phyloP scores from a whole-genome alignment of 2,888 invertebrate species.

The Thecophora atra region DNA sequence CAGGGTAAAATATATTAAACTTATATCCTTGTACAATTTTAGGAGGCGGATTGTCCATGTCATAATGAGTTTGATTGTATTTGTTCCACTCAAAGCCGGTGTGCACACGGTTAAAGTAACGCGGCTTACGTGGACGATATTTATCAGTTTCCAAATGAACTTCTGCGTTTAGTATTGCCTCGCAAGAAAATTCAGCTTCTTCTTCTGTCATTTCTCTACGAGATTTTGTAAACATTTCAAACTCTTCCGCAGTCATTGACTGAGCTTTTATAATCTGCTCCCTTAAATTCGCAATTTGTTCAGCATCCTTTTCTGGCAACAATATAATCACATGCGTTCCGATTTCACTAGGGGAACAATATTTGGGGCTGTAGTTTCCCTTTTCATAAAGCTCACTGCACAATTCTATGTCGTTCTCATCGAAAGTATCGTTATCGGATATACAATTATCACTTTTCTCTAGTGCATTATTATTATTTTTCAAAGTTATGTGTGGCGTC shows the following conservation, averaged over 20 bases:
- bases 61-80: constrained; percentile 99
- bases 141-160: constrained; percentile 92
- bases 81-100: constrained; percentile 99
- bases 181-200: constrained; percentile 91
- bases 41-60: constrained; percentile 99
- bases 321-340: constrained; percentile 76
- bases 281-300: constrained; percentile 78
- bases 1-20: constrained; percentile 99
- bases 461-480: not conserved
- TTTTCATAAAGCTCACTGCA: constrained; percentile 76
- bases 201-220: constrained; percentile 85
- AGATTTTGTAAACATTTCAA: constrained; percentile 81
- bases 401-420: constrained; percentile 56
- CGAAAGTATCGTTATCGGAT: constrained; percentile 49
- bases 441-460: not conserved
- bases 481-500: constrained; percentile 32
- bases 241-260: constrained; percentile 67
- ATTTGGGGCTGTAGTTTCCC: constrained; percentile 87
- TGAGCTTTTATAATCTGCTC: constrained; percentile 67
- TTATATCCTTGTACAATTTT: constrained; percentile 99
- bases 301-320: constrained; percentile 79
- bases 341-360: constrained; percentile 68
- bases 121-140: constrained; percentile 94
- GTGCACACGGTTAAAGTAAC: constrained; percentile 96
- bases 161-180: constrained; percentile 80